These are phyloP conservation scores for Rhinoderma darwinii DNA, from an alignment of 2,113 vertebrate genomes.

Conservation along the genomic window DNA sequence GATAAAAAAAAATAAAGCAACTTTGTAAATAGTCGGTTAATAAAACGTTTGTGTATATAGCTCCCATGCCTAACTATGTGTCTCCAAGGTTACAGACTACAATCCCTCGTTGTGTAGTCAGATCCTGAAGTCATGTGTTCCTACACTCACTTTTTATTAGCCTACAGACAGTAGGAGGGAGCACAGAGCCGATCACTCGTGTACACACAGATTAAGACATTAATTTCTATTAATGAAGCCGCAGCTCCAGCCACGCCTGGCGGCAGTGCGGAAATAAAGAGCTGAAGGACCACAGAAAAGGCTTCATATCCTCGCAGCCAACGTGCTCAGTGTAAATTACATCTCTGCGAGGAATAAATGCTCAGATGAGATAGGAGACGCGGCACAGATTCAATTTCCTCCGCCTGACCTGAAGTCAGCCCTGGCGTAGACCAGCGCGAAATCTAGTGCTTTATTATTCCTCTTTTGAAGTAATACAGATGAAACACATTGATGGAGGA, in stretches of 20 bases:
- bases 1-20: too few relatives aligned
- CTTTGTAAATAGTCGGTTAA: too few relatives aligned
- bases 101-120: too few relatives aligned
- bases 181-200: too few relatives aligned
- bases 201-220: too few relatives aligned
- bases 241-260: not conserved
- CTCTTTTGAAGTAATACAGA: constrained; percentile 34
- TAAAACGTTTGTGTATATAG: too few relatives aligned
- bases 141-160: too few relatives aligned
- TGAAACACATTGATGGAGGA: constrained; percentile 19
- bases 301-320: not conserved
- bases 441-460: constrained; percentile 35
- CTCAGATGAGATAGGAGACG: constrained; percentile 21
- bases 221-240: too few relatives aligned
- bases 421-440: not conserved
- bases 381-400: constrained; percentile 46
- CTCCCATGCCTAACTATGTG: too few relatives aligned
- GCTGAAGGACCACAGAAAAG: not conserved
- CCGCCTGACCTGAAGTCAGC: constrained; percentile 24
- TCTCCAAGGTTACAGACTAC: too few relatives aligned
- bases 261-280: not conserved
- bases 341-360: constrained; percentile 3
- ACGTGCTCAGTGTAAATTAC: not conserved
- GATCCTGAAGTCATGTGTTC: too few relatives aligned
- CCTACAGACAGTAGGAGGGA: too few relatives aligned